Evolutionary conservation across 2,888 invertebrate genomes (phyloP).

Genomic region (Abrostola tripartita): DNA sequence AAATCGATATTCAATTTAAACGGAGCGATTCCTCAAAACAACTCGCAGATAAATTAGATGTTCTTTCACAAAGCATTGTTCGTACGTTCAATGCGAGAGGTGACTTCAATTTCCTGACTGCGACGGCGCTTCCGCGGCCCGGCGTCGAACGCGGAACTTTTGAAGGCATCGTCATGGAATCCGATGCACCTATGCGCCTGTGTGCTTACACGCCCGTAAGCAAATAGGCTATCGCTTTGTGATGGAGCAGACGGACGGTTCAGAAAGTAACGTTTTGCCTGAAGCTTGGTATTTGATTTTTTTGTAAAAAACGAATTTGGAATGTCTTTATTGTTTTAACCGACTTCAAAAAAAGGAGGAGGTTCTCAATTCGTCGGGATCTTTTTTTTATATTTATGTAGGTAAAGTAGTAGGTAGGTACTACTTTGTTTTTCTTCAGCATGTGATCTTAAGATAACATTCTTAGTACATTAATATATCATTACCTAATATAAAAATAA

Average conservation of each 20-base stretch:
- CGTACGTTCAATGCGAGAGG: conserved; percentile 74
- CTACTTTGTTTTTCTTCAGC: too few relatives aligned
- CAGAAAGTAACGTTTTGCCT: conserved; percentile 9
- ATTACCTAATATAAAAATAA: too few relatives aligned
- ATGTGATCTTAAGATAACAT: too few relatives aligned
- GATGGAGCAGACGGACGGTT: conserved; percentile 37
- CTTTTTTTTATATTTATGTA: not conserved
- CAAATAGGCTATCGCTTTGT: conserved; percentile 79
- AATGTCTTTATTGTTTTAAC: not conserved
- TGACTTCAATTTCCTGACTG: conserved; percentile 87
- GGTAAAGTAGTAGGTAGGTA: too few relatives aligned
- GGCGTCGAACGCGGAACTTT: conserved; percentile 79
- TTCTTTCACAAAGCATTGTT: conserved; percentile 87
- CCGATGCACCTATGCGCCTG: conserved; percentile 80
- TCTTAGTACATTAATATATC: too few relatives aligned
- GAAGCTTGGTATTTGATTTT: not conserved
- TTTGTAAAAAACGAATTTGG: not conserved
- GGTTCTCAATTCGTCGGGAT: not conserved
- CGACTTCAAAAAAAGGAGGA: too few relatives aligned
- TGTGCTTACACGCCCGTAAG: conserved; percentile 75
- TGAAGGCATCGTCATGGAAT: conserved; percentile 78
- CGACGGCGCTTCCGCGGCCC: conserved; percentile 73
- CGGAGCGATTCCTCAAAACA: conserved; percentile 75
- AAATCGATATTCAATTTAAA: conserved; percentile 87
- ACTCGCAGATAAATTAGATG: conserved; percentile 85